Evolutionary conservation across 2,113 vertebrate species (phyloP), one percentile per base, ranked within the genome.

Genomic region (Ceyx melanurus): DNA sequence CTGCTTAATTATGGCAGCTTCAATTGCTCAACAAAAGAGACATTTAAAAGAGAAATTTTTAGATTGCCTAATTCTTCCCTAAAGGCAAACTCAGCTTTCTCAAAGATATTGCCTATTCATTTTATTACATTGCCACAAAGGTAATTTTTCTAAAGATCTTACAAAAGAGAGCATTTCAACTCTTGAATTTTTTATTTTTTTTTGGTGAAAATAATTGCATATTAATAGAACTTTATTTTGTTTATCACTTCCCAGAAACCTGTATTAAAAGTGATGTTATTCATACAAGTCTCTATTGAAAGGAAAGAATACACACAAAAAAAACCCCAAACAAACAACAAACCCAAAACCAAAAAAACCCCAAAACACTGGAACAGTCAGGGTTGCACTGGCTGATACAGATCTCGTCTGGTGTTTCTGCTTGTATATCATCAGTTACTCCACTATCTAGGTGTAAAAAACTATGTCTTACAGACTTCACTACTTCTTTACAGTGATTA

Each of bases 1-100:
- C 21, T 74, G 50, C 58, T 96, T 92, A 92, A 94, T 76, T 50
- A 83, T 33, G 54, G 60, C 23, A 89, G 67, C 78, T 95, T 96
- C 94, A 74, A 80, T 50, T 86, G 79, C 51, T 94, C 76, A 91
- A 89, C 91, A 86, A 82, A 93, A 94, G 89, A 94, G 75, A 93
- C 37, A 61, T 95, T 89, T 94, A 61, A 72, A 68, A 94, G 82
- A 82, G 28, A 33, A 82, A 86, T 92, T 94, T 96, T 93, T 88
- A 68, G 35, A 71, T 78, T 83, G 57, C 10, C 25, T 91, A 78
- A 68, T 80, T 74, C 56, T 92, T 92, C 81, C 86, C 88, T 58
- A 67, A 72, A 60, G 93, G 53, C 74, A 90, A 90, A 87, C 19
- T 66, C 56, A 48, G 64, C 48, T 95, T 94, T 86, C 80, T 93